phyloP scores from a whole-genome alignment of 2,113 vertebrate species.

The Forbesichthys agassizii region DNA sequence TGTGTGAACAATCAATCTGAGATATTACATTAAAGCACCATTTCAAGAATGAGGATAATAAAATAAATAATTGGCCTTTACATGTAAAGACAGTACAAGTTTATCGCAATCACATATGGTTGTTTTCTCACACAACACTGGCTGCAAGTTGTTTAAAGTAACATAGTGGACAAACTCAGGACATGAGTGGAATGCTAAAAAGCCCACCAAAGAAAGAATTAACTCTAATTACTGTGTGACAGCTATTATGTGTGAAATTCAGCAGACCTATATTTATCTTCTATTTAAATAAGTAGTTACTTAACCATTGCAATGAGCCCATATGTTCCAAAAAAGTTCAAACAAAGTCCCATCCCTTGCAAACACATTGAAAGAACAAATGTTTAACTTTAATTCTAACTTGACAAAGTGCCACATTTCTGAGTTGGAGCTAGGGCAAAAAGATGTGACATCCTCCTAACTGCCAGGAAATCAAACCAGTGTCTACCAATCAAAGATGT shows the following conservation, averaged over 20 bases:
- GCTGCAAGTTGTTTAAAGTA: constrained; percentile 9
- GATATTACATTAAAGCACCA: constrained; percentile 80
- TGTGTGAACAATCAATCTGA: constrained; percentile 71
- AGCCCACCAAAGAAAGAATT: constrained; percentile 30
- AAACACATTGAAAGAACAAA: constrained; percentile 28
- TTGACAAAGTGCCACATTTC: too few relatives aligned
- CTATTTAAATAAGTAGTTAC: constrained; percentile 2
- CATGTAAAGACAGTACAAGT: constrained; percentile 57
- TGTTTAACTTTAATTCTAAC: too few relatives aligned
- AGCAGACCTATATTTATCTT: constrained; percentile 20
- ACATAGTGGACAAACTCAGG: constrained; percentile 16
- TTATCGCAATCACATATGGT: constrained; percentile 50
- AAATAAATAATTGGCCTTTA: constrained; percentile 80
- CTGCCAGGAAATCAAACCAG: too few relatives aligned
- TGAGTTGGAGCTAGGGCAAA: too few relatives aligned
- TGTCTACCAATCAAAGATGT: too few relatives aligned
- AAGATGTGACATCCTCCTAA: too few relatives aligned
- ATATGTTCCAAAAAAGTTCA: not conserved
- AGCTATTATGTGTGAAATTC: constrained; percentile 17
- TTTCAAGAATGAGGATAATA: constrained; percentile 76
- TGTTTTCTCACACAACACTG: constrained; percentile 37
- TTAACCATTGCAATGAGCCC: not conserved
- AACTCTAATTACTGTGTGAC: constrained; percentile 30
- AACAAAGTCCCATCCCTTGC: not conserved
- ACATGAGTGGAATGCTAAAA: constrained; percentile 25